Evolutionary conservation across 2,888 invertebrate genomes (phyloP).

Genomic region (Leptothorax acervorum): DNA sequence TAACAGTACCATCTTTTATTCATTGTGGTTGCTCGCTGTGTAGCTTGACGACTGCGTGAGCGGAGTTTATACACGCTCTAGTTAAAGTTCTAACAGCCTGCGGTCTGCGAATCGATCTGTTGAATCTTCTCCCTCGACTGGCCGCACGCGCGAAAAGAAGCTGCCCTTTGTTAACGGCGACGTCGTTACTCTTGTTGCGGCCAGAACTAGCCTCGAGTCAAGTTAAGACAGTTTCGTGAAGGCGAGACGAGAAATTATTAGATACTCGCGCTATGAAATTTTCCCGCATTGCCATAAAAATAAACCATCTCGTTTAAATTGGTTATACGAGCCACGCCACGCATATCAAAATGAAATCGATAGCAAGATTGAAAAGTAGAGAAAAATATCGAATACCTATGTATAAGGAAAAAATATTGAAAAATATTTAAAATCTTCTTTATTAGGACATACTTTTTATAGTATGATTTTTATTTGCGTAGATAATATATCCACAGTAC

Average conservation of each 20-base stretch:
- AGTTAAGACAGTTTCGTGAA: conserved; percentile 36
- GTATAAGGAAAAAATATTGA: not conserved
- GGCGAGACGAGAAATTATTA: conserved; percentile 63
- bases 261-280: conserved; percentile 34
- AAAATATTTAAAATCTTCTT: not conserved
- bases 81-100: conserved; percentile 81
- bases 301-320: conserved; percentile 19
- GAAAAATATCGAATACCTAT: not conserved
- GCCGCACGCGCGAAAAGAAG: conserved; percentile 62
- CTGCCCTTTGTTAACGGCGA: conserved; percentile 70
- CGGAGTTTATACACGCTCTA: conserved; percentile 81
- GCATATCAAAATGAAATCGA: not conserved
- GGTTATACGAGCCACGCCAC: not conserved
- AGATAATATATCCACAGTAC: not conserved
- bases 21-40: conserved; percentile 78
- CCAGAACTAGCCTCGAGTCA: conserved; percentile 27
- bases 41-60: conserved; percentile 82
- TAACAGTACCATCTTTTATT: conserved; percentile 83
- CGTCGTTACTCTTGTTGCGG: conserved; percentile 63
- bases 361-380: not conserved
- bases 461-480: not conserved
- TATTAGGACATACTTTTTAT: not conserved
- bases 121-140: conserved; percentile 69
- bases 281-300: conserved; percentile 14
- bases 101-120: conserved; percentile 79